These are phyloP conservation scores for Pediacus dermestoides DNA, from an alignment of 2,888 invertebrate genomes.

Conservation along the genomic window DNA sequence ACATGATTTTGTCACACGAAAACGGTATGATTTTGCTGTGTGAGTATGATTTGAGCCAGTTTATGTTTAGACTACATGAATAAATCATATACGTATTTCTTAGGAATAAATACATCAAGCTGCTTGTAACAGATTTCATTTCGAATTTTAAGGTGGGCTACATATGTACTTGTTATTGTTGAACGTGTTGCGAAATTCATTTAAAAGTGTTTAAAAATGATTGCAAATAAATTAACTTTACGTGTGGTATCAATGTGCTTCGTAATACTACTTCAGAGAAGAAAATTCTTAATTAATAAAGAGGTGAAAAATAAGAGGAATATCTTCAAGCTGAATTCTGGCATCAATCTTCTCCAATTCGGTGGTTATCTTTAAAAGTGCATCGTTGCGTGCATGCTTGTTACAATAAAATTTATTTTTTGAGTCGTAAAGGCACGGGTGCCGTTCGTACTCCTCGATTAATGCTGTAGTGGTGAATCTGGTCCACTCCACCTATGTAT, in stretches of 20 bases:
- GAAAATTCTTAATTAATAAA: not conserved
- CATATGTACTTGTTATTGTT: too few species aligned
- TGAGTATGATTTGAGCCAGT: not conserved
- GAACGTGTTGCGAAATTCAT: too few species aligned
- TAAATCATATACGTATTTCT: too few species aligned
- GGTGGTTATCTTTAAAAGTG: constrained; percentile 3
- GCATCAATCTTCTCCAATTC: not conserved
- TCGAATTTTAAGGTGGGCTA: too few species aligned
- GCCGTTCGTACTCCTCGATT: constrained; percentile 3
- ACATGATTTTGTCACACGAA: not conserved
- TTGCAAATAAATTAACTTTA: not conserved
- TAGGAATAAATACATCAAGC: too few species aligned
- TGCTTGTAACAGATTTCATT: too few species aligned
- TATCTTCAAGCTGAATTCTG: constrained; percentile 1
- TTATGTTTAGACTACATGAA: too few species aligned
- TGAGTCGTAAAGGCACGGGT: constrained; percentile 4
- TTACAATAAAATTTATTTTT: constrained; percentile 6
- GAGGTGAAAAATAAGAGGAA: not conserved
- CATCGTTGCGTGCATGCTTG: constrained; percentile 7
- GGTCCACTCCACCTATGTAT: not conserved
- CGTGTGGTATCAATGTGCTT: not conserved
- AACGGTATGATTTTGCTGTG: not conserved
- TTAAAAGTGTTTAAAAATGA: too few species aligned
- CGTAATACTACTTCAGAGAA: not conserved
- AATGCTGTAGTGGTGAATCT: not conserved